Percentiles rank a stretch among this genome's conserved stretches.
phyloP scores from a whole-genome alignment of 2,888 invertebrate species.

The Ophion ventricosus region DNA sequence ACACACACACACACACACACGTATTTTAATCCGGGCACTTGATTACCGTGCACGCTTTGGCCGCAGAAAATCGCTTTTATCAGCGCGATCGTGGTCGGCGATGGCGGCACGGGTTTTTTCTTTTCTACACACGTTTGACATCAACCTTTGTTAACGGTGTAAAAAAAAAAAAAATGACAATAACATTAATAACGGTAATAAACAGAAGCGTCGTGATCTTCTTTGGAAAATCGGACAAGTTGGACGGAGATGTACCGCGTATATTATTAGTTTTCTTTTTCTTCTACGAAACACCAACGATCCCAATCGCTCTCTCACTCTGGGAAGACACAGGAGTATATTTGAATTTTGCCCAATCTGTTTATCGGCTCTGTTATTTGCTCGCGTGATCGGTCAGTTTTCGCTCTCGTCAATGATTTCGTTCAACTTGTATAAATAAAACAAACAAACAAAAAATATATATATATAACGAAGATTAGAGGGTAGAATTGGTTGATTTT shows the following conservation, averaged over 20 bases:
- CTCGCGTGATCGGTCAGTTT: conserved; percentile 34
- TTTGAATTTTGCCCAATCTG: not conserved
- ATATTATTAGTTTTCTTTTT: conserved; percentile 17
- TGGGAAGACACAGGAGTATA: conserved; percentile 52
- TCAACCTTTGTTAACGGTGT: conserved; percentile 25
- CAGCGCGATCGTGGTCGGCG: no score
- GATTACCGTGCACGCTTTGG: conserved; percentile 6
- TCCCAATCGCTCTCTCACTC: not conserved
- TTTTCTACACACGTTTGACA: not conserved
- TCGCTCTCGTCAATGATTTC: conserved; percentile 17
- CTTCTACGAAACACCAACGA: no score
- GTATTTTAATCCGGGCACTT: conserved; percentile 24
- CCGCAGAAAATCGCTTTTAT: no score
- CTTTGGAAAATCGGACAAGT: conserved; percentile 60
- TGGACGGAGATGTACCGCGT: conserved; percentile 54
- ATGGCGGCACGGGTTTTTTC: not conserved
- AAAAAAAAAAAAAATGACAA: conserved; percentile 22
- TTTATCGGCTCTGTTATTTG: not conserved
- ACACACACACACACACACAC: conserved; percentile 60
- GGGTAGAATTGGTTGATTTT: conserved; percentile 21
- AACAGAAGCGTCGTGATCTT: conserved; percentile 40
- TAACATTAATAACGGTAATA: conserved; percentile 42
- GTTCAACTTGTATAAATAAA: conserved; percentile 34
- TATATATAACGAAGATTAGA: no score
- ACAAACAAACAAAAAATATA: not conserved